Conservation (phyloP, 2,113 vertebrate species). For the Cygnus buccinator region DNA sequence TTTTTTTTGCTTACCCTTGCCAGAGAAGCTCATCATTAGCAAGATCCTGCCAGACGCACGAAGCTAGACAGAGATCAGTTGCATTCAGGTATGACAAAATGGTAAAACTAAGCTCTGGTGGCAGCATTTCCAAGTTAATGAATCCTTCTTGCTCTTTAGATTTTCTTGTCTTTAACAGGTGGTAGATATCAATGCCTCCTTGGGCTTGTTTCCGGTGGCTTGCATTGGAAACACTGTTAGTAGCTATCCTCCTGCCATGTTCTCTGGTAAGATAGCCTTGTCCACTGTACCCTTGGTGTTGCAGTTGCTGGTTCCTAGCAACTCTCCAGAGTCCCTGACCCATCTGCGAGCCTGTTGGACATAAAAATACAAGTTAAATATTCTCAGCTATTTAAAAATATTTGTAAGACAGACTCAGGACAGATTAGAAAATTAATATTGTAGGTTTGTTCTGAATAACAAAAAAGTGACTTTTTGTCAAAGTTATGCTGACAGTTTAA, state of each 20-base stretch:
- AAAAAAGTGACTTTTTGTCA: neutral
- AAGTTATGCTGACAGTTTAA: neutral
- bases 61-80: constrained; percentile 96
- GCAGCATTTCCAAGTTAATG: constrained; percentile 96
- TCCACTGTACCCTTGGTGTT: constrained; percentile 87
- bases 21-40: constrained; percentile 96
- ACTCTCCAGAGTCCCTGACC: constrained; percentile 98
- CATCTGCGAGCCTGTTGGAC: constrained; percentile 86
- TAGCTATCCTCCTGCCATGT: constrained; percentile 78
- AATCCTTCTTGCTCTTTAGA: constrained; percentile 90
- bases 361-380: constrained; percentile 43
- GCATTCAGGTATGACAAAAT: constrained; percentile 98
- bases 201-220: constrained; percentile 83
- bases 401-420: neutral
- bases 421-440: neutral
- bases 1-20: constrained; percentile 89
- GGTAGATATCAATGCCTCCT: constrained; percentile 90
- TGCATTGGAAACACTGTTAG: constrained; percentile 49
- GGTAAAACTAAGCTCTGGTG: constrained; percentile 95
- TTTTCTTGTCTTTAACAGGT: constrained; percentile 88
- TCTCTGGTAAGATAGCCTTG: constrained; percentile 80
- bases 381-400: neutral
- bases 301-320: constrained; percentile 93
- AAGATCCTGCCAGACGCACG: constrained; percentile 97
- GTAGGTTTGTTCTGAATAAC: neutral